These are phyloP conservation scores for Harpalus rubripes DNA, from an alignment of 2,888 invertebrate species.

Conservation along the genomic window DNA sequence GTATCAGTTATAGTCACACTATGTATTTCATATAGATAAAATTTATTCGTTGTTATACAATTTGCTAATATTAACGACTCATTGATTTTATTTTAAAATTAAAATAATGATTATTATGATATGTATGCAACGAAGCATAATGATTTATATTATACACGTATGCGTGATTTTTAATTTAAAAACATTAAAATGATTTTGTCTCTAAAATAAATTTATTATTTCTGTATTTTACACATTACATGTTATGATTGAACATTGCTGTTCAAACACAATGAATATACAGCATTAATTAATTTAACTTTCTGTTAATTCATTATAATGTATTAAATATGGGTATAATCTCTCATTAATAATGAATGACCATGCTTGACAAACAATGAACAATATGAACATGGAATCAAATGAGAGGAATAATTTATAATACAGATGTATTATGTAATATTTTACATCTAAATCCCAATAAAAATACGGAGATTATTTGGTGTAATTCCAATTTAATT, in stretches of 20 bases:
- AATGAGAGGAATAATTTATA: background rate
- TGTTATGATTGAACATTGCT: background rate
- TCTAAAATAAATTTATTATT: background rate
- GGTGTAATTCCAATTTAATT: background rate
- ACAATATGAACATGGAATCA: too few relatives aligned
- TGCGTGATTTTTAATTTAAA: background rate
- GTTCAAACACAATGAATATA: background rate
- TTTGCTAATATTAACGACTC: background rate
- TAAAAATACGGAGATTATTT: background rate
- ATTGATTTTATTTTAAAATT: slow-evolving; percentile 4
- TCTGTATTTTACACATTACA: background rate
- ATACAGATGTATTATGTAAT: background rate
- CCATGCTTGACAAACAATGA: background rate
- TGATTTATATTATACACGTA: background rate
- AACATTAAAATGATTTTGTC: background rate
- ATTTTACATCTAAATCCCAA: background rate
- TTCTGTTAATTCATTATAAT: background rate
- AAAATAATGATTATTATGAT: slow-evolving; percentile 1
- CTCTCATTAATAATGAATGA: background rate
- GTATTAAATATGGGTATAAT: background rate
- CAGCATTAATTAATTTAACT: background rate
- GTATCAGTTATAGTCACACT: too few relatives aligned
- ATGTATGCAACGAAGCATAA: background rate
- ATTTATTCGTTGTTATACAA: background rate
- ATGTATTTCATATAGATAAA: background rate